Conservation (phyloP, 2,113 vertebrate species). For the Cebidichthys violaceus region DNA sequence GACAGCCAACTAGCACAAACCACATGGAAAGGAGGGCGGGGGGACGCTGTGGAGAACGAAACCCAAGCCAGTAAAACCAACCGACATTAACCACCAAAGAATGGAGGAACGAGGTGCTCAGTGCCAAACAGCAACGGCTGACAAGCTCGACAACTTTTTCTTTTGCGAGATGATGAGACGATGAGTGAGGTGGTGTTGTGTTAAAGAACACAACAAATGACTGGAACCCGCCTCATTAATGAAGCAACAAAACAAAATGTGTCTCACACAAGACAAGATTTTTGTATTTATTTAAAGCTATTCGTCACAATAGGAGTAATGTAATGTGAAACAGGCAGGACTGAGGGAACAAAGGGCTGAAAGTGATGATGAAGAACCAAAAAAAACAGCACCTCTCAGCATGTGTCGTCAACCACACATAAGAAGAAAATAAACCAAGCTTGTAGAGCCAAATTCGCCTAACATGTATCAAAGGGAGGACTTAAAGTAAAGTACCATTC, state of each 20-base stretch:
- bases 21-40: constrained; percentile 34
- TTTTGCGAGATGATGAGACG: not conserved
- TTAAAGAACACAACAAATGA: not conserved
- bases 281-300: not conserved
- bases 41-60: constrained; percentile 12
- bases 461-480: constrained; percentile 5
- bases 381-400: constrained; percentile 12
- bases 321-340: constrained; percentile 17
- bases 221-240: not conserved
- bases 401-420: constrained; percentile 15
- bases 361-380: constrained; percentile 3
- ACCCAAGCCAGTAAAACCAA: constrained; percentile 52
- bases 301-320: constrained; percentile 18
- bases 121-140: not conserved
- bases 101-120: constrained; percentile 11
- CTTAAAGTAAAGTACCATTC: constrained; percentile 13
- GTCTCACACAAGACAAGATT: not conserved
- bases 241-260: not conserved
- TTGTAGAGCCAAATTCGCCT: not conserved
- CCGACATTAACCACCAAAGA: constrained; percentile 24
- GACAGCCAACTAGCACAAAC: constrained; percentile 45
- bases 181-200: not conserved
- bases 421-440: not conserved
- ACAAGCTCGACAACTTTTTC: constrained; percentile 4
- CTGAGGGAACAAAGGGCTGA: constrained; percentile 3